Evolutionary conservation across 2,888 invertebrate species (phyloP).

Genomic region (Lithophane semibrunnea): DNA sequence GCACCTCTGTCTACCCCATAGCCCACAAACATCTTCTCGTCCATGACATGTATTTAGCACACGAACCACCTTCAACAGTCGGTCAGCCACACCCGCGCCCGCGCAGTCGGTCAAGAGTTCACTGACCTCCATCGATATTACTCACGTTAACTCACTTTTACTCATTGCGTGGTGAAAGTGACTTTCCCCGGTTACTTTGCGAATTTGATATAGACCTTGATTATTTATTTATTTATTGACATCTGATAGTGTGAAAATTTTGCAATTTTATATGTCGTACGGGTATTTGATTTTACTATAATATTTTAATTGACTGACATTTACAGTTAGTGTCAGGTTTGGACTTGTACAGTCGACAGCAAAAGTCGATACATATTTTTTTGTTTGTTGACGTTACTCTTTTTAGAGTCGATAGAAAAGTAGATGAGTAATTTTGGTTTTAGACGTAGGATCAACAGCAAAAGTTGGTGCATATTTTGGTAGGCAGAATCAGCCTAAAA

Average conservation of each 20-base stretch:
- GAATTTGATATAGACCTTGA: slow-evolving; percentile 58
- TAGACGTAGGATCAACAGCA: neutral
- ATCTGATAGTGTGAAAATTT: slow-evolving; percentile 37
- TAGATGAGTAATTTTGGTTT: neutral
- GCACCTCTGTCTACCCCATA: neutral
- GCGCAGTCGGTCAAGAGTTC: slow-evolving; percentile 61
- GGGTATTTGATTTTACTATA: slow-evolving; percentile 11
- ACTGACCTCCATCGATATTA: slow-evolving; percentile 50
- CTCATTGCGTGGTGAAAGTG: slow-evolving; percentile 67
- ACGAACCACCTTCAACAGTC: slow-evolving; percentile 17
- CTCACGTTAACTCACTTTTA: slow-evolving; percentile 56
- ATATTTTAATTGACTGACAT: neutral
- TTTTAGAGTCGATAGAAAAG: neutral
- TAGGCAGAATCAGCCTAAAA: no score
- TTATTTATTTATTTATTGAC: slow-evolving; percentile 35
- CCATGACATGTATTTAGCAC: slow-evolving; percentile 7
- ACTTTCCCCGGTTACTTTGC: slow-evolving; percentile 68
- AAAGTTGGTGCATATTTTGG: neutral
- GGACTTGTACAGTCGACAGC: neutral
- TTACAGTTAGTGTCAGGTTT: slow-evolving; percentile 30
- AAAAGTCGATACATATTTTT: neutral
- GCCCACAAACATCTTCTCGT: neutral
- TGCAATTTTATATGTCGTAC: slow-evolving; percentile 39
- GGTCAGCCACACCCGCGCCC: slow-evolving; percentile 47
- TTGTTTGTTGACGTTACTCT: neutral